phyloP scores from a whole-genome alignment of 2,888 invertebrate genomes.

The Cantharis rufa region DNA sequence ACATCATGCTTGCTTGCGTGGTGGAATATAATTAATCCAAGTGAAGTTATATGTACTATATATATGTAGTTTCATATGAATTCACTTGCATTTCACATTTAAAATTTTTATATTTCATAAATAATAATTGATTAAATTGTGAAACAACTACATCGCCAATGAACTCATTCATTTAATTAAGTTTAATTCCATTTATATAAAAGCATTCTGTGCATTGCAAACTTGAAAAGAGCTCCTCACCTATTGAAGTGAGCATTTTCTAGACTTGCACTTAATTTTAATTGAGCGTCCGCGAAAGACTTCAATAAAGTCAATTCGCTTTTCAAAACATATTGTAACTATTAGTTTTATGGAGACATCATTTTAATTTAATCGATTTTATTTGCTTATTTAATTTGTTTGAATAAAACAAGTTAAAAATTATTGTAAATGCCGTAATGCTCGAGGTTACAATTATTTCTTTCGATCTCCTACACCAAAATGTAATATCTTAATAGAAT shows the following conservation, averaged over 20 bases:
- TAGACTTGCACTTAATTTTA: background rate
- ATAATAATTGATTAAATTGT: background rate
- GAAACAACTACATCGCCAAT: background rate
- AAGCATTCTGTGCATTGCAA: background rate
- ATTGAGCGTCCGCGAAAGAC: background rate
- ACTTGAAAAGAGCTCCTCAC: background rate
- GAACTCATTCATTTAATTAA: background rate
- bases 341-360: background rate
- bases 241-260: background rate
- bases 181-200: background rate
- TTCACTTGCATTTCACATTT: background rate
- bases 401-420: background rate
- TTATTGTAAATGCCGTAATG: background rate
- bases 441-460: background rate
- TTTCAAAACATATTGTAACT: background rate
- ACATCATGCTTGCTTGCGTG: background rate
- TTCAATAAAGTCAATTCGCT: background rate
- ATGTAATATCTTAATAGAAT: background rate
- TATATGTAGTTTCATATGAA: background rate
- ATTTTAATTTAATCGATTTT: background rate
- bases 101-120: background rate
- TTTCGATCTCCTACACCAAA: background rate
- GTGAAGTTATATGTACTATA: no score
- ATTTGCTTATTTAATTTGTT: background rate
- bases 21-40: background rate